Percentiles rank a stretch among this genome's conserved stretches.
Evolutionary conservation across 2,113 vertebrate species (phyloP).

Genomic region (Oxyruncus cristatus): DNA sequence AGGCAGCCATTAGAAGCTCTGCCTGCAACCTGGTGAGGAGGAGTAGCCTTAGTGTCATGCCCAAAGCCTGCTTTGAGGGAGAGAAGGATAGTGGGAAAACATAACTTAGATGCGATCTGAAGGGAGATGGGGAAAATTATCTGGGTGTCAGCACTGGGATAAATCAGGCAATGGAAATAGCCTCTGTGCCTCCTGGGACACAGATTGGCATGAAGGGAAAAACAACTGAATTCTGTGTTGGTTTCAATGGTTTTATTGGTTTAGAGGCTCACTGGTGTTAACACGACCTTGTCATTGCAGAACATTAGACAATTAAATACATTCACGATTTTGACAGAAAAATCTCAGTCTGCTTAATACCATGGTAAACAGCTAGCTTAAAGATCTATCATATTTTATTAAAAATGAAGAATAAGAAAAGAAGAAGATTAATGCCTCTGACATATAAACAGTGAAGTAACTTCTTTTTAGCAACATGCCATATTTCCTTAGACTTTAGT

Average conservation of each 20-base stretch:
- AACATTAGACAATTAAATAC: slow-evolving; percentile 1
- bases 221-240: background rate
- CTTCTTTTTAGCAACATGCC: background rate
- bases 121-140: background rate
- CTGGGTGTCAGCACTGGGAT: background rate
- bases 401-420: slow-evolving; percentile 3
- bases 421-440: background rate
- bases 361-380: slow-evolving; percentile 1
- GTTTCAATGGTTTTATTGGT: background rate
- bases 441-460: background rate
- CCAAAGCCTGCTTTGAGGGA: background rate
- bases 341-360: background rate
- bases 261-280: background rate
- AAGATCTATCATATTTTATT: slow-evolving; percentile 18
- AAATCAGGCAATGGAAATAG: background rate
- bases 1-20: background rate
- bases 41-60: background rate
- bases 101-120: background rate
- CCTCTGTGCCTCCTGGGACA: background rate
- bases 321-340: slow-evolving; percentile 15
- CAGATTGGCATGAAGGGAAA: background rate
- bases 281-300: background rate
- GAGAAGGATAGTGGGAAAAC: background rate
- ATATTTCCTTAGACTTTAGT: background rate
- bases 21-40: background rate